Evolutionary conservation across 2,888 invertebrate genomes (phyloP), one percentile per base, ranked within the genome.

Genomic region (Hydrotaea cyrtoneurina): DNA sequence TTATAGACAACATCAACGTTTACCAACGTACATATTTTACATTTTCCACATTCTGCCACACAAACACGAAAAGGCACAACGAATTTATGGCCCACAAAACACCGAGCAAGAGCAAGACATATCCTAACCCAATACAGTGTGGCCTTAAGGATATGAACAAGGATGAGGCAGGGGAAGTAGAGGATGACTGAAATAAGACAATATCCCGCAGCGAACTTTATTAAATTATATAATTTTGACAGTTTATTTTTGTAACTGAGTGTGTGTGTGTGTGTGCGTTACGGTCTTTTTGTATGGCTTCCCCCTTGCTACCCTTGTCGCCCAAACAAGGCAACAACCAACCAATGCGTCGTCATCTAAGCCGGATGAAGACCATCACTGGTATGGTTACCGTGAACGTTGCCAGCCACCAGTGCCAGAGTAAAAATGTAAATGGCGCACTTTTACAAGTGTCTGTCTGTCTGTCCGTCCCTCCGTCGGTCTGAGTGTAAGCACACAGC

Each of bases 171-270:
- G 21, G 15, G 13, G n/a, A 5, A 15, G 50, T 17, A 39, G 71
- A 76, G 88, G 86, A 83, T 85, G 86, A 23, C 21, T 39, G 69
- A 69, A 85, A 69, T 17, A 75, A 89, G 88, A 89, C 88, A 91
- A 90, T 90, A 91, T 90, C 91, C 91, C 89, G 91, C 90, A 88
- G 91, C 88, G 91, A 91, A 91, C 90, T 91, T 91, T 91, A 91
- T 91, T 91, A 91, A 91, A 92, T 91, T 91, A 92, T 90, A 90
- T 89, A 89, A 90, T 91, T 91, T 90, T 91, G 90, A 90, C 91
- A 91, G 91, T 91, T 87, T 87, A 89, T 86, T 86, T 86, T 76
- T 62, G 73, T n/a, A n/a, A n/a, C n/a, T n/a, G n/a, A n/a, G n/a
- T n/a, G n/a, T n/a, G n/a, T n/a, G n/a, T n/a, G n/a, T n/a, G n/a